Conservation (phyloP, 2,888 invertebrate genomes). For the Cephonodes hylas region DNA sequence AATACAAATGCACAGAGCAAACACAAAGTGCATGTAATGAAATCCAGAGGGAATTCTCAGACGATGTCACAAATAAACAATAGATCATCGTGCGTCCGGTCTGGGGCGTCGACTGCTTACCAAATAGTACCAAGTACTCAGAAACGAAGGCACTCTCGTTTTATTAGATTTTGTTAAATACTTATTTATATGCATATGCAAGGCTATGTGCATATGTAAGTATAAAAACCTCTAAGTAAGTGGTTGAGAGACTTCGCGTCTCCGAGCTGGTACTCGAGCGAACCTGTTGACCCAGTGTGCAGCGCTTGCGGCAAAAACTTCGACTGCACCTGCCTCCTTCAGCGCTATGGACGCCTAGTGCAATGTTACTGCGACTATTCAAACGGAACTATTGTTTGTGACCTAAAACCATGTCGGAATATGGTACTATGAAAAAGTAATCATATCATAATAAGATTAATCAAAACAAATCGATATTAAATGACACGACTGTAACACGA, state of each 20-base stretch:
- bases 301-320: conserved; percentile 64
- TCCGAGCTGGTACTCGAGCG: conserved; percentile 60
- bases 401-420: conserved; percentile 41
- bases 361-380: conserved; percentile 41
- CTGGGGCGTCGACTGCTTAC: conserved; percentile 55
- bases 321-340: conserved; percentile 58
- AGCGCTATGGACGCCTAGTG: conserved; percentile 45
- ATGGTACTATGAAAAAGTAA: conserved; percentile 26
- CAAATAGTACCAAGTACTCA: conserved; percentile 49
- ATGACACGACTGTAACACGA: not conserved
- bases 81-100: conserved; percentile 69
- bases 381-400: conserved; percentile 51
- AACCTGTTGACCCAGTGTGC: conserved; percentile 74
- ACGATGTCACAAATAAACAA: conserved; percentile 61
- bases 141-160: conserved; percentile 30
- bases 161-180: not conserved
- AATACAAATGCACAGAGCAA: conserved; percentile 11
- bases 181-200: not conserved
- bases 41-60: conserved; percentile 60
- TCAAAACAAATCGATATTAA: not conserved
- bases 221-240: conserved; percentile 59
- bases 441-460: not conserved
- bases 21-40: conserved; percentile 13
- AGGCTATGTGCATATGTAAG: conserved; percentile 36
- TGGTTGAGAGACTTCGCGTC: conserved; percentile 63